Percentiles rank a stretch among this genome's conserved stretches.
Conservation (phyloP, 2,797 vertebrate genomes). For the Chromobotia macracanthus region DNA sequence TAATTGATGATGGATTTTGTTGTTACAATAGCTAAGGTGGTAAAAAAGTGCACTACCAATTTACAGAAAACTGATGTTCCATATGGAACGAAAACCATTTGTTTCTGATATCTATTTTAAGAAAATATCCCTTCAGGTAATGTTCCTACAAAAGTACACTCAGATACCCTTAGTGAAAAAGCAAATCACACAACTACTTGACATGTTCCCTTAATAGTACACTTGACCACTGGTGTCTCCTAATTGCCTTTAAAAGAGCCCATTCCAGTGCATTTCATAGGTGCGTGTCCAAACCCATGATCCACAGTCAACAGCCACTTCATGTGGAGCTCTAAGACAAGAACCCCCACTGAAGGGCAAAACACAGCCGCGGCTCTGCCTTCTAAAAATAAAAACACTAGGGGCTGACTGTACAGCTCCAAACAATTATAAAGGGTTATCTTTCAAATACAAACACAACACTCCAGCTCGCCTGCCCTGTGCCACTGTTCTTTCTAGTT, state of each 20-base stretch:
- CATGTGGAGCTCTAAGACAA: slow-evolving; percentile 17
- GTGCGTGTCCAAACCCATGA: slow-evolving; percentile 12
- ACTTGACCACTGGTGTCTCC: neutral
- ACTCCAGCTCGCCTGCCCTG: neutral
- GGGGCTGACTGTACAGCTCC: slow-evolving; percentile 37
- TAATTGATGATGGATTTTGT: too few relatives aligned
- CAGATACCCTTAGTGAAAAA: neutral
- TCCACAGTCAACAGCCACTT: slow-evolving; percentile 28
- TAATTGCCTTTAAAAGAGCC: slow-evolving; percentile 12
- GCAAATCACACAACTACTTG: neutral
- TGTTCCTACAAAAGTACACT: neutral
- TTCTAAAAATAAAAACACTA: slow-evolving; percentile 59
- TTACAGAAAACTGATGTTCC: too few relatives aligned
- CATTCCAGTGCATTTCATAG: slow-evolving; percentile 8
- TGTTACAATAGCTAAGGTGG: too few relatives aligned
- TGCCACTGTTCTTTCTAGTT: neutral
- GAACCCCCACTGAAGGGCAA: slow-evolving; percentile 11
- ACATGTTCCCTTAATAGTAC: neutral
- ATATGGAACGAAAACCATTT: neutral
- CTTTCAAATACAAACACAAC: slow-evolving; percentile 30
- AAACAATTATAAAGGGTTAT: slow-evolving; percentile 48
- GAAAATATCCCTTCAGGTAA: neutral
- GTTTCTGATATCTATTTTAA: neutral
- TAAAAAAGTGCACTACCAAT: too few relatives aligned
- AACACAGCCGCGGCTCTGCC: slow-evolving; percentile 13